A percentile compares a stretch with the other conserved stretches of the same genome.
Conservation (phyloP, 2,797 vertebrate genomes). For the Rhynchotus rufescens region DNA sequence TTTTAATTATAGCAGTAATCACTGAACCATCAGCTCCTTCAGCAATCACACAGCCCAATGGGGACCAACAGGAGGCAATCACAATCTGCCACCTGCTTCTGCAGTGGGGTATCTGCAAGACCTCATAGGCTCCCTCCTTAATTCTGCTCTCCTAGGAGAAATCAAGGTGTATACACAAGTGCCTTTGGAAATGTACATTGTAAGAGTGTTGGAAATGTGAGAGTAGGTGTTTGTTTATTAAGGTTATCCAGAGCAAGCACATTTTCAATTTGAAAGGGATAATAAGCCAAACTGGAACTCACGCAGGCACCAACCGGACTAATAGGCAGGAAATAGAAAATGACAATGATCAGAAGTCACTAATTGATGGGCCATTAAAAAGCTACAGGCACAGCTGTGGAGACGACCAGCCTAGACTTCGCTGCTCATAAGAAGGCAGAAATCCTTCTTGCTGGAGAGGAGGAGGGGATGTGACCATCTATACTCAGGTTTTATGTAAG, state of each 20-base stretch:
- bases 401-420: background rate
- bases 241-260: background rate
- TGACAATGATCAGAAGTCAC: background rate
- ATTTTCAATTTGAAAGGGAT: background rate
- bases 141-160: background rate
- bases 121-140: rapidly evolving
- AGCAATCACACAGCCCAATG: background rate
- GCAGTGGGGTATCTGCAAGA: background rate
- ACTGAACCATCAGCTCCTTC: background rate
- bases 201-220: background rate
- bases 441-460: background rate
- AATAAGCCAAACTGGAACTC: background rate
- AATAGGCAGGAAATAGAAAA: background rate
- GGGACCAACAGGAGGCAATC: background rate
- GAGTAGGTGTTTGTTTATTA: background rate
- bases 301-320: background rate
- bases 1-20: background rate
- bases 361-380: background rate
- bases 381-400: background rate
- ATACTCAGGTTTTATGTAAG: background rate
- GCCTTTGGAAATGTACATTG: background rate
- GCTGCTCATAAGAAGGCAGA: background rate
- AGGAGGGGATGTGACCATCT: background rate
- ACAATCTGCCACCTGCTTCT: background rate
- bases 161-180: background rate